Base-by-base conservation (phyloP, 2,113 vertebrate genomes). In the Corydoras sp. region DNA sequence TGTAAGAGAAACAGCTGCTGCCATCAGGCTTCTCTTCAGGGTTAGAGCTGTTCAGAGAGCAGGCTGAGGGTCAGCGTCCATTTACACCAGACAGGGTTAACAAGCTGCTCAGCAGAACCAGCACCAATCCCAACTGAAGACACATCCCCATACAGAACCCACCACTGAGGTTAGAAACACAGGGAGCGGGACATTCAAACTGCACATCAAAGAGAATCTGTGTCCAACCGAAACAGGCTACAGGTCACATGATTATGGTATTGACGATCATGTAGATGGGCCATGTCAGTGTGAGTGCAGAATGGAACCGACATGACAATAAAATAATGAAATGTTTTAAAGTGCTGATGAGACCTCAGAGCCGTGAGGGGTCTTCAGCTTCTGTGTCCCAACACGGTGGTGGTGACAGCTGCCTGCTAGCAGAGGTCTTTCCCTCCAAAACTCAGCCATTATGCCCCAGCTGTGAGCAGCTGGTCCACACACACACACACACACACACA, bases 391-490 rank as follows among this genome's bases (percentile, higher is more conserved):
- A 79, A 80, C 78, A 79, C 71, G 59, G 77, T 85, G 84, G 77
- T 84, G 80, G 84, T 83, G 83, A 83, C 86, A 90, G 84, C 84
- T 87, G 86, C 83, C 81, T 80, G 77, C 84, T 82, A 88, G 86
- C 82, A 81, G 79, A 84, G 85, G 86, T 81, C 82, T 76, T 75
- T 85, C 86, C 86, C 83, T 85, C 80, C 81, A 80, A 81, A 79
- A 84, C 80, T 80, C 72, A 71, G 68, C 74, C 68, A 72, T 80
- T 76, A 79, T 77, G 77, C 85, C 85, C 81, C 88, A 89, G 86
- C 88, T 88, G 89, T 80, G 88, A 88, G 88, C 89, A 90, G 86
- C 89, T 90, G 89, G 86, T 85, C 83, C 72, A 67, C 73, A 77
- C 67, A 54, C 71, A 58, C 71, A 31, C 60, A 32, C 71, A 69